Conservation (phyloP, 2,888 invertebrate genomes). For the Melanostoma scalare region DNA sequence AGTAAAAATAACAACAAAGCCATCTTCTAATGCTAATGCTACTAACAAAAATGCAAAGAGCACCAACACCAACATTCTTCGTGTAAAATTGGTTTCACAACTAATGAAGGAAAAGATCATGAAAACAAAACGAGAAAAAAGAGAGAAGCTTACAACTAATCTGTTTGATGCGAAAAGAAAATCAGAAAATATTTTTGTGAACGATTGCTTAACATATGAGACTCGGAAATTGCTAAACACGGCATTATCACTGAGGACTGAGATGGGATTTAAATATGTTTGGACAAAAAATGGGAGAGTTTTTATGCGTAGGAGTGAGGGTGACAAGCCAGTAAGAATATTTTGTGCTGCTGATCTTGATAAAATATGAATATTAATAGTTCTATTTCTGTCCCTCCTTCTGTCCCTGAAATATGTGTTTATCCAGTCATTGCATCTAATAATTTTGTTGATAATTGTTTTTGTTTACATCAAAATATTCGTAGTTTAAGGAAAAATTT, state of each 20-base stretch:
- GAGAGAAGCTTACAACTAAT: constrained; percentile 7
- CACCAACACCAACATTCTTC: constrained; percentile 16
- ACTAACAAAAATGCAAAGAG: too few relatives aligned
- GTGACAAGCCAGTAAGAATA: constrained; percentile 12
- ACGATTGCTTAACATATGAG: constrained; percentile 4
- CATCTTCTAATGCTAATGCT: too few relatives aligned
- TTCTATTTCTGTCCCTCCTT: too few relatives aligned
- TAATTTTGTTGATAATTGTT: too few relatives aligned
- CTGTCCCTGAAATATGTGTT: too few relatives aligned
- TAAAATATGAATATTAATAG: constrained; percentile 12
- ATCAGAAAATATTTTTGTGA: constrained; percentile 5
- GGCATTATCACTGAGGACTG: constrained; percentile 5
- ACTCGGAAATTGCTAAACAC: constrained; percentile 5
- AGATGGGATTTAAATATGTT: constrained; percentile 17
- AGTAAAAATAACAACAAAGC: too few relatives aligned
- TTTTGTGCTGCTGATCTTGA: constrained; percentile 2
- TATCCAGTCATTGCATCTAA: too few relatives aligned
- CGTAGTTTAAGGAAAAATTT: constrained; percentile 17
- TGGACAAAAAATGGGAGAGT: constrained; percentile 12
- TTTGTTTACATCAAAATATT: too few relatives aligned
- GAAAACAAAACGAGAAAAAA: constrained; percentile 15
- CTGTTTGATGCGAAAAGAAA: constrained; percentile 4
- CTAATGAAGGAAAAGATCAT: constrained; percentile 9
- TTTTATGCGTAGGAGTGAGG: constrained; percentile 12
- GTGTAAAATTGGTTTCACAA: constrained; percentile 9